Conservation (phyloP, 2,888 invertebrate species). For the Drosophila melanosoma region DNA sequence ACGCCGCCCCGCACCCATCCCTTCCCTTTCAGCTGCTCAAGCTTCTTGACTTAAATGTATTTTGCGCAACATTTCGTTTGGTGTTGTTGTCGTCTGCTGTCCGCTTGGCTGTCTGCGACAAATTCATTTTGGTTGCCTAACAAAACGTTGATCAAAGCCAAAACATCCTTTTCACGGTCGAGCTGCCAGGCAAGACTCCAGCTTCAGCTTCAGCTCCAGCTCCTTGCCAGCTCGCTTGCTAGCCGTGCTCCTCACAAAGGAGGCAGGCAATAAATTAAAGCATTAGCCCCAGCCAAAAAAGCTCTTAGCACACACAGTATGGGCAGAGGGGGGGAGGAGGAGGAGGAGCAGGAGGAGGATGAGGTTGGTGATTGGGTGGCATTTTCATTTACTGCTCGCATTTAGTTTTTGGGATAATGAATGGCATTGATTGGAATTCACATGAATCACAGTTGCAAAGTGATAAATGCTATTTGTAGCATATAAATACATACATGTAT, state of each 20-base stretch:
- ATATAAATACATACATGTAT: slow-evolving; percentile 1
- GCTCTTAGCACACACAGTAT: slow-evolving; percentile 59
- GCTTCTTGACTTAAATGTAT: slow-evolving; percentile 63
- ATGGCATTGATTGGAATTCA: slow-evolving; percentile 78
- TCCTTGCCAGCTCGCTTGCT: slow-evolving; percentile 5
- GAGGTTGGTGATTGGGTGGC: slow-evolving; percentile 8
- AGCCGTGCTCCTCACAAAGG: slow-evolving; percentile 59
- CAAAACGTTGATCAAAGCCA: slow-evolving; percentile 80
- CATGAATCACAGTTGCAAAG: slow-evolving; percentile 76
- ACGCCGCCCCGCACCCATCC: background rate
- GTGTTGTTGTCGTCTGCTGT: slow-evolving; percentile 13
- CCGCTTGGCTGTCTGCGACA: slow-evolving; percentile 50
- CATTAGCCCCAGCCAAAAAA: slow-evolving; percentile 71
- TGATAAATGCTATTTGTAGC: slow-evolving; percentile 70
- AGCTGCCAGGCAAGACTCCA: slow-evolving; percentile 49
- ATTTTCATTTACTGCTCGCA: slow-evolving; percentile 71
- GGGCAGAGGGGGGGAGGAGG: background rate
- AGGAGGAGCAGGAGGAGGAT: background rate
- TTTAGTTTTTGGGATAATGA: slow-evolving; percentile 78
- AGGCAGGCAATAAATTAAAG: slow-evolving; percentile 78
- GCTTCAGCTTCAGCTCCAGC: background rate
- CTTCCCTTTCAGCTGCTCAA: slow-evolving; percentile 7
- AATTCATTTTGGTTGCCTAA: slow-evolving; percentile 80
- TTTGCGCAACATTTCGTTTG: slow-evolving; percentile 52
- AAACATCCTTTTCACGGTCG: slow-evolving; percentile 81